These are phyloP conservation scores for Artibeus jamaicensis DNA, from an alignment of 2,797 vertebrate species.

Conservation along the genomic window DNA sequence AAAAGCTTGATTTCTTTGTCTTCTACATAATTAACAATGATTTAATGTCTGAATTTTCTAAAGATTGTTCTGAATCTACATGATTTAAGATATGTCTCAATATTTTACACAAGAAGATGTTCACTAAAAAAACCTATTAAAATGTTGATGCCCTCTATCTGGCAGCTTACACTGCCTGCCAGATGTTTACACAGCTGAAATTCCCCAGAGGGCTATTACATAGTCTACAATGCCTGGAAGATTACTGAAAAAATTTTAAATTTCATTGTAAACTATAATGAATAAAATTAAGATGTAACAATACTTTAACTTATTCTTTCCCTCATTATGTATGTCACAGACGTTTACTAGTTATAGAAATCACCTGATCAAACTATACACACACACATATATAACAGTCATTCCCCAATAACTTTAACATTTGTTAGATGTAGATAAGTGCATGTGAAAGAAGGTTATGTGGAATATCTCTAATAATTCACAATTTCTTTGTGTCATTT, in stretches of 20 bases:
- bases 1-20: background rate
- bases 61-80: background rate
- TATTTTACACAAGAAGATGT: background rate
- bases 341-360: background rate
- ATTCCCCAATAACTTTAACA: background rate
- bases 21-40: background rate
- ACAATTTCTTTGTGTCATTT: background rate
- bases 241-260: conserved; percentile 16
- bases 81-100: background rate
- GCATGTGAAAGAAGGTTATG: background rate
- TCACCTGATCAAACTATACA: background rate
- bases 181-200: conserved; percentile 28
- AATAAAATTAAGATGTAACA: background rate
- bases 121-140: conserved; percentile 30
- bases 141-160: conserved; percentile 9
- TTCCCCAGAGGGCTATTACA: background rate
- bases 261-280: background rate
- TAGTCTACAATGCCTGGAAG: background rate
- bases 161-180: background rate
- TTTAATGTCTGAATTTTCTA: background rate
- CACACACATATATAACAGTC: background rate
- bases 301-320: background rate
- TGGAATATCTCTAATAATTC: background rate
- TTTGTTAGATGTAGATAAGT: background rate
- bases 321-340: background rate